A percentile compares a stretch with the other conserved stretches of the same genome.
phyloP scores from a whole-genome alignment of 2,797 vertebrate species.

The Dendrocincla tyrannina region DNA sequence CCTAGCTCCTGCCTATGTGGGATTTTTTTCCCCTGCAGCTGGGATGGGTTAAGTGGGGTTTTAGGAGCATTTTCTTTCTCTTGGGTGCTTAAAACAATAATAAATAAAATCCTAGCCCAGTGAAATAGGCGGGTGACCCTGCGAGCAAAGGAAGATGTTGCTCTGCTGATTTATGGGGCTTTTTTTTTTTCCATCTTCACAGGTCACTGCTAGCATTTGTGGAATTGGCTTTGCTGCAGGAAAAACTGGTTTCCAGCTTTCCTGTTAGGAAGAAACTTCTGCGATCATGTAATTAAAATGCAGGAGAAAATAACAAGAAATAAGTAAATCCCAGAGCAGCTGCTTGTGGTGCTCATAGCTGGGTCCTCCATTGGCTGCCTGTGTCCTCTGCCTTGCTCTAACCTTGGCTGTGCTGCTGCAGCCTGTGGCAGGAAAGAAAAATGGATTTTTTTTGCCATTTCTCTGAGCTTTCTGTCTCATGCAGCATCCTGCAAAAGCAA shows the following conservation, averaged over 20 bases:
- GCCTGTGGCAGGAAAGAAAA: background rate
- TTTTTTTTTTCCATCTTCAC: background rate
- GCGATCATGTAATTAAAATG: accelerated
- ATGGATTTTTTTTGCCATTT: accelerated
- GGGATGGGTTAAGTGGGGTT: conserved; percentile 7
- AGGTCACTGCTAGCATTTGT: conserved; percentile 33
- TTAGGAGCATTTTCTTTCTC: background rate
- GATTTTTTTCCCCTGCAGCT: background rate
- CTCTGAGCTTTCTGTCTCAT: background rate
- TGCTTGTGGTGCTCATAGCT: background rate
- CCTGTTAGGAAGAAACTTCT: background rate
- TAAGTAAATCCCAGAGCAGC: background rate
- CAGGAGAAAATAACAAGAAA: background rate
- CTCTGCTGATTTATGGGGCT: conserved; percentile 25
- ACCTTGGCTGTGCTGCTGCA: background rate
- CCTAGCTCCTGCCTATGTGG: accelerated
- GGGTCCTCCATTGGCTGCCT: background rate
- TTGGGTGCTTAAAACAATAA: conserved; percentile 22
- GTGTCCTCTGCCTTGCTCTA: background rate
- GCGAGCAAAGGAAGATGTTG: background rate
- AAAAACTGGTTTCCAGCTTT: conserved; percentile 39
- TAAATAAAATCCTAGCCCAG: background rate
- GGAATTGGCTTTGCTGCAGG: conserved; percentile 31
- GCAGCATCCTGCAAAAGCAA: background rate
- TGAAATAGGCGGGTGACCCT: background rate